Conservation (phyloP, 2,888 invertebrate genomes). For the Cantharis flavilabris region DNA sequence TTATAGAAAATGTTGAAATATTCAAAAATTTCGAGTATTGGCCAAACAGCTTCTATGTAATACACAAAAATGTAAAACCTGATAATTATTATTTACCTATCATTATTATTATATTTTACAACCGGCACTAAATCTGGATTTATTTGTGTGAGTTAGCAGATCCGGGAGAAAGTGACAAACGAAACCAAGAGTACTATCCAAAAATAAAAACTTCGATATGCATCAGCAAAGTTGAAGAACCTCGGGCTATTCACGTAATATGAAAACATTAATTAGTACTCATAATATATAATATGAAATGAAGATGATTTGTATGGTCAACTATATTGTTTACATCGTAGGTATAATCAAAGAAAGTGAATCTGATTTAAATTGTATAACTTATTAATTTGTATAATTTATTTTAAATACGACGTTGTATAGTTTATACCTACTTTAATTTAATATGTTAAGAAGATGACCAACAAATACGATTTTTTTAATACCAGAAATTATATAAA, state of each 20-base stretch:
- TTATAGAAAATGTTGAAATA: no score
- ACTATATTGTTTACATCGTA: not conserved
- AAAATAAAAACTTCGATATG: conserved; percentile 7
- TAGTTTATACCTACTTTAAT: no score
- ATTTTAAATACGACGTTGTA: not conserved
- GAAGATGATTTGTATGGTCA: conserved; percentile 7
- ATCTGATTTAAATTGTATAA: conserved; percentile 2
- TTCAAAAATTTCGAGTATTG: no score
- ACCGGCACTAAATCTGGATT: not conserved
- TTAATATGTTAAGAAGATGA: not conserved
- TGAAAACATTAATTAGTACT: conserved; percentile 9
- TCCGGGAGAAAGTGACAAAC: conserved; percentile 26
- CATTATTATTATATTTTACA: not conserved
- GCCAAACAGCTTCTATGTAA: not conserved
- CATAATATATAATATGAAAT: not conserved
- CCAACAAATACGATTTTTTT: not conserved
- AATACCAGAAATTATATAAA: not conserved
- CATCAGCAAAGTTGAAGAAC: conserved; percentile 15
- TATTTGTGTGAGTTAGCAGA: not conserved
- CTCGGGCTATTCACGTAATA: conserved; percentile 15
- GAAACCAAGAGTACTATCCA: conserved; percentile 18
- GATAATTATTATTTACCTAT: not conserved
- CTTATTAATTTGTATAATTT: not conserved
- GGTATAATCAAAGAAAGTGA: conserved; percentile 12
- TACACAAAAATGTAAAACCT: not conserved